Percentiles rank a stretch among this genome's conserved stretches.
These are phyloP conservation scores for Archilochus colubris DNA, from an alignment of 2,113 vertebrate species.

Conservation along the genomic window DNA sequence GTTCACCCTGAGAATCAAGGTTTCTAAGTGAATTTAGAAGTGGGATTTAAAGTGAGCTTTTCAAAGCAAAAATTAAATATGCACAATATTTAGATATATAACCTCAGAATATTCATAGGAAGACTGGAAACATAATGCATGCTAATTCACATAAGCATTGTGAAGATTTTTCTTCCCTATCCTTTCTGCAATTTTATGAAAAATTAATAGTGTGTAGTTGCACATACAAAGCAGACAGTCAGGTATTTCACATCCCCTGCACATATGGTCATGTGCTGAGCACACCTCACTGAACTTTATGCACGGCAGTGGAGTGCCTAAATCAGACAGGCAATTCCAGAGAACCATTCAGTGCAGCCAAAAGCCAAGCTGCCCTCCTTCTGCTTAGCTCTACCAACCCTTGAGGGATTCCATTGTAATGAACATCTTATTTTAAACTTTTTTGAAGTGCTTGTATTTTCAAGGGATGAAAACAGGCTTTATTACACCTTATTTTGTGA, in stretches of 20 bases:
- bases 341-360: background rate
- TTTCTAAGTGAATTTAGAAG: background rate
- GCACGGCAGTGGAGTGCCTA: background rate
- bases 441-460: background rate
- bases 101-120: background rate
- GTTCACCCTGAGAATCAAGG: background rate
- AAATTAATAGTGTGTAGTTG: background rate
- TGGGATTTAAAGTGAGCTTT: background rate
- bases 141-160: background rate
- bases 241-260: background rate
- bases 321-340: background rate
- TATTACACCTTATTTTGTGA: background rate
- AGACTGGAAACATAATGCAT: background rate
- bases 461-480: background rate
- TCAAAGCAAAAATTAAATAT: background rate
- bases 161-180: background rate
- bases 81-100: background rate
- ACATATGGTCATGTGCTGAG: rapidly evolving
- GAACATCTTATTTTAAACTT: background rate
- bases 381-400: background rate
- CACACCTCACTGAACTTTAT: rapidly evolving
- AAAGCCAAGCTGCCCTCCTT: background rate
- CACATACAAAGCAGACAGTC: background rate
- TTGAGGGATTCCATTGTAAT: background rate
- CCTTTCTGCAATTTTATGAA: background rate